These are phyloP conservation scores for Muntiacus reevesi DNA, from an alignment of 2,113 vertebrate species.

Conservation along the genomic window DNA sequence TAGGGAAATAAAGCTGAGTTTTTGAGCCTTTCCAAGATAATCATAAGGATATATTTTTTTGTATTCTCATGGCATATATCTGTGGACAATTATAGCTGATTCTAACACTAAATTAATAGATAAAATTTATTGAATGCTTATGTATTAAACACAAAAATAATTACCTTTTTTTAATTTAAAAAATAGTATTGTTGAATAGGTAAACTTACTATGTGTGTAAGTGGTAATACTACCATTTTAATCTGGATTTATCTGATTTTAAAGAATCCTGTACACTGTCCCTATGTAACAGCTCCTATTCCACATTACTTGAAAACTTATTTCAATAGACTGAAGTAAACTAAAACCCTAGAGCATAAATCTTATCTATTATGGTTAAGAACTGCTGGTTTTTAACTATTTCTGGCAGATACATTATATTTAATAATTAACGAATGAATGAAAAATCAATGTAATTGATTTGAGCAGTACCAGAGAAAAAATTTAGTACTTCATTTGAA, in stretches of 20 bases:
- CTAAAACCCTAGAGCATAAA: background rate
- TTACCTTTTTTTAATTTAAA: background rate
- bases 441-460: background rate
- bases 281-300: background rate
- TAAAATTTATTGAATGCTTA: background rate
- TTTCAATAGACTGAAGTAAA: background rate
- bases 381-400: background rate
- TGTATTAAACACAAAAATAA: background rate
- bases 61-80: rapidly evolving
- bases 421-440: background rate
- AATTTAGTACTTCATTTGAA: background rate
- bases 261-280: background rate
- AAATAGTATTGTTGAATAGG: rapidly evolving
- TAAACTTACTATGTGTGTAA: background rate
- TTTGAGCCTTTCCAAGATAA: background rate
- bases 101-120: background rate
- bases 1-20: background rate
- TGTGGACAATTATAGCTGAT: background rate
- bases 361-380: background rate
- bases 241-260: background rate
- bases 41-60: background rate
- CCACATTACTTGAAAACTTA: background rate
- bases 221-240: background rate
- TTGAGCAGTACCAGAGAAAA: background rate
- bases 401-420: background rate